Evolutionary conservation across 2,888 invertebrate species (phyloP), one percentile per base, ranked within the genome.

Genomic region (Acholoe squamosa): DNA sequence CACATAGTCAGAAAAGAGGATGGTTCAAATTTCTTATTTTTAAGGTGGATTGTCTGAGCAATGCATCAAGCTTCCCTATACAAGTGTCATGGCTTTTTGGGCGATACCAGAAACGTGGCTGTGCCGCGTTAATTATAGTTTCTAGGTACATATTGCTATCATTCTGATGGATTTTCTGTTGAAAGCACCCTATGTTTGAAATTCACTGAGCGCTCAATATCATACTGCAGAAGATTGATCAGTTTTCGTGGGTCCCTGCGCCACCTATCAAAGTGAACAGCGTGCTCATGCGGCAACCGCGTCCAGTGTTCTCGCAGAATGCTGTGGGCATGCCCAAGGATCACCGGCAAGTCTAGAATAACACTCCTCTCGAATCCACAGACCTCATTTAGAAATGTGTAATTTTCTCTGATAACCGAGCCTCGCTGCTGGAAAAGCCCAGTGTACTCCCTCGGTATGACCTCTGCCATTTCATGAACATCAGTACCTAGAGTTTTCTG

Each of bases 151-250:
- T 61, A 61, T 22, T 61, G 3, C 3, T n/a, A 61, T 61, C 61
- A 76, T 80, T 80, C 80, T 34, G 80, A 34, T 33, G 34, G 19
- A 43, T 80, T 10, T 22, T 80, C 80, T 12, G 43, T 34, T 3
- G 80, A 34, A 0, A 80, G 16, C 22, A 86, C 54, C 28, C 28
- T 28, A 28, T 86, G 86, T 28, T 86, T 86, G 31, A 86, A 86
- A 54, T 86, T 86, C 14, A 25, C 86, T 25, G 86, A 86, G 0
- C 56, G 52, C 28, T 86, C 86, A 54, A 86, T 86, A 31, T 86
- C 86, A 86, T 86, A 86, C 86, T 86, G 86, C 52, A 86, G 86
- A 52, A 86, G 31, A 22, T 86, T 86, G 25, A 86, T 22, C 0
- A 86, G 56, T 54, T 86, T 86, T 0, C 54, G 52, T 28, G 52